phyloP scores from a whole-genome alignment of 1,140 invertebrate species.

The Habropoda laboriosa region DNA sequence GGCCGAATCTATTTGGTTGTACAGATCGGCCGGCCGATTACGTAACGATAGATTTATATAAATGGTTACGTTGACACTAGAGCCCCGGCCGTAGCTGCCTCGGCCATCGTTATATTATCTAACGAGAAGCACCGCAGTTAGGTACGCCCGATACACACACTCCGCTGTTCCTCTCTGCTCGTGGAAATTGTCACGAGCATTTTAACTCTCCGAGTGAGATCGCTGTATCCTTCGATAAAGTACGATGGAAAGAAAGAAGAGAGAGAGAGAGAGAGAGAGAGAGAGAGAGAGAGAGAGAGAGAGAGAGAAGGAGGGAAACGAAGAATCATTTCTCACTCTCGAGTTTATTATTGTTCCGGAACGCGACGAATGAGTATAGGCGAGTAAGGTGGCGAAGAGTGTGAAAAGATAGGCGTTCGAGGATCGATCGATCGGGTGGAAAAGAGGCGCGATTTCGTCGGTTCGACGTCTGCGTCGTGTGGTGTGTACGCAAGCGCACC shows the following conservation, averaged over 20 bases:
- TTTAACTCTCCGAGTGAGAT: too few species aligned
- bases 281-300: too few species aligned
- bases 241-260: too few species aligned
- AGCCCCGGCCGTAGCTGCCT: constrained; percentile 70
- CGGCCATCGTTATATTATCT: constrained; percentile 79
- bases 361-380: too few species aligned
- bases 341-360: too few species aligned
- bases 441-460: constrained; percentile 28
- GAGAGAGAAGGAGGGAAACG: too few species aligned
- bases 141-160: constrained; percentile 22
- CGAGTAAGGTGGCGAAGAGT: neutral
- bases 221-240: too few species aligned
- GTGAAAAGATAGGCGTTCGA: neutral
- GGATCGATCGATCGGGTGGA: constrained; percentile 27
- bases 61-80: constrained; percentile 82
- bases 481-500: constrained; percentile 49
- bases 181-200: neutral
- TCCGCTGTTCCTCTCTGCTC: neutral
- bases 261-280: too few species aligned
- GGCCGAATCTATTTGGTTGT: constrained; percentile 73
- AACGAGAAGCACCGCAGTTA: constrained; percentile 66
- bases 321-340: too few species aligned
- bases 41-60: constrained; percentile 82
- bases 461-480: constrained; percentile 20
- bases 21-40: constrained; percentile 72